Evolutionary conservation across 2,113 vertebrate genomes (phyloP), one percentile per base, ranked within the genome.

Genomic region (Toxostoma redivivum): DNA sequence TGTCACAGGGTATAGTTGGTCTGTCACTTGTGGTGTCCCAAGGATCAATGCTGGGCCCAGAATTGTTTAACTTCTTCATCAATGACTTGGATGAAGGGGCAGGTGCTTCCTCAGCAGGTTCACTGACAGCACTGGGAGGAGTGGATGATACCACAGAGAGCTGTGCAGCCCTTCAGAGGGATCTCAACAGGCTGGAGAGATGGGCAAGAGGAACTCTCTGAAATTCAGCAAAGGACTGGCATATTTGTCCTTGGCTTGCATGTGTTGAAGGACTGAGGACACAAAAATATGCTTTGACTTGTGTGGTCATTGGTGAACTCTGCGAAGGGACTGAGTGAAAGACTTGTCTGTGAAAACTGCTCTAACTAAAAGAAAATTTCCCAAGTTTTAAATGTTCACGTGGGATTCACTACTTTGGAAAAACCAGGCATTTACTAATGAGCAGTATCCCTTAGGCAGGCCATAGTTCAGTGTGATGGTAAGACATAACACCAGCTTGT

Each of bases 1-100:
- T 80, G 25, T 21, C 76, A 50, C 66, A 50, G 50, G 42, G 21
- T 48, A 2, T 15, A 1, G 30, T 2, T 71, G 14, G 1, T 3
- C 42, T 88, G 50, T 65, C 76, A 25, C 58, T 27, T 1, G 18
- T 37, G 35, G 31, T 44, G 57, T 4, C 47, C 7, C 51, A 57
- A 10, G 50, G 5, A 7, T 80, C 17, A 37, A 0, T 42, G 2
- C 31, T 72, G 50, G 35, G 8, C 14, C 10, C 27, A 28, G 1
- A 27, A 23, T 50, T 56, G 50, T 50, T 80, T 50, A 37, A 33
- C 5, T 80, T 17, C 19, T 3, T 35, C 6, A 4, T 37, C 27
- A 23, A 0, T 37, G 21, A 11, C 66, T 65, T 7, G 22, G 37
- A 30, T 50, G 35, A 28, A 57, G 50, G 50, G 30, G 5, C 71